Evolutionary conservation across 1,140 invertebrate species (phyloP), one percentile per base, ranked within the genome.

Genomic region (Ridgeia piscesae): DNA sequence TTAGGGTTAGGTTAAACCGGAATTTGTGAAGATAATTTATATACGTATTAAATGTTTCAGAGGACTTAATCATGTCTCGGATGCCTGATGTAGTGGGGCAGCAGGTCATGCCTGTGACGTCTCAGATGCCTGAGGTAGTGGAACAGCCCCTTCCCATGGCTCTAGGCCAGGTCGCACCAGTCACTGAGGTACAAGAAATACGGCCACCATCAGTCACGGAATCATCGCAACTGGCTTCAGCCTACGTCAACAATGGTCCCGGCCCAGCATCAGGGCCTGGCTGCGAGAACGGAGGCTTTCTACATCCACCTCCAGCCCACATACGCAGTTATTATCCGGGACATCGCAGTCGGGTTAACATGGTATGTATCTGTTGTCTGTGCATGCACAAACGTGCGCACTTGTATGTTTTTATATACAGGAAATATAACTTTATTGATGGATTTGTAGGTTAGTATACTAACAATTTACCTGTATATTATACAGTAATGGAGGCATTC

Each of bases 321-420:
- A 90, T 98, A 34, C 98, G 97, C 58, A 77, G 58, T 31, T 77
- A 21, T 77, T 21, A 77, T 21, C 58, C 11, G 58, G 58, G 58
- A 27, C 58, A 77, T 21, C 14, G 58, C 17, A 31, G 58, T 77
- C 58, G 58, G 27, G 58, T 77, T 21, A 77, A 77, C 58, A 17
- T 31, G 2, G 58, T 77, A 97, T 96, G 97, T 92, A 96, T 97
- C 8, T 97, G 98, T 94, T 97, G 98, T 94, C 97, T 98, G 93
- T 97, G 97, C 92, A 97, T 97, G 94, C 97, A 97, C 58, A 27
- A 21, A 21, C 58, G 17, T 77, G 6, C 17, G 58, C 27, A 21
- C 27, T 9, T 77, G 27, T 21, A 31, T 77, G 58, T 77, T 17
- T 31, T 27, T 21, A 2, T 77, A 77, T 77, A 77, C 42, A 42